Evolutionary conservation across 2,888 invertebrate genomes (phyloP), one percentile per base, ranked within the genome.

Genomic region (Drosophila trichaetosa): DNA sequence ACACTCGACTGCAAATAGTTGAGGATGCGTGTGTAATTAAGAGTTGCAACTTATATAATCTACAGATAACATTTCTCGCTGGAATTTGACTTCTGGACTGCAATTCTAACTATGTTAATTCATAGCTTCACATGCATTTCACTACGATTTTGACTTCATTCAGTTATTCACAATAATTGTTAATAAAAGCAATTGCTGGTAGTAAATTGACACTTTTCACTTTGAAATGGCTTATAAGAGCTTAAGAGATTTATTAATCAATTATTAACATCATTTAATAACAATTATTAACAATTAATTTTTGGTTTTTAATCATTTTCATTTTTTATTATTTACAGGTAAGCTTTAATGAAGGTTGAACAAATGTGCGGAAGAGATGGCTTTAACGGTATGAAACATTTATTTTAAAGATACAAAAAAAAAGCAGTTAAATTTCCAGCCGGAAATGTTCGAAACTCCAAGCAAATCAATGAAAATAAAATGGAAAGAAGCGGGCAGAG

Each of bases 301-400:
- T 48, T 24, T 10, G 29, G 8, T 11, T n/a, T 27, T 60, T 36
- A 27, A 49, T 27, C 2, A 42, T 38, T 57, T 16, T 29, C 1
- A 2, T 7, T 4, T 13, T 3, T 4, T 34, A 40, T 49, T 59
- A 33, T 54, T 69, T 76, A 1, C 64, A 79, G 69, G 69, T 79
- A 51, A 65, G 61, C 51, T 33, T 18, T 34, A 42, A 38, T 40
- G 24, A 61, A n/a, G 10, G 24, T 16, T 18, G 0, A 27, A 7
- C 18, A 7, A 27, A 56, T 16, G 1, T 21, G 16, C 10, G 4
- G 1, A 34, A 49, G 24, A 10, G 18, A 11, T 27, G 18, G 27
- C 4, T 33, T 18, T 33, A 48, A 11, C 8, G 53, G 27, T 69
- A 40, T 34, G 48, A 38, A 27, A 48, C 34, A 49, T 56, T 3